Evolutionary conservation across 2,797 vertebrate species (phyloP).

Genomic region (Semotilus atromaculatus): DNA sequence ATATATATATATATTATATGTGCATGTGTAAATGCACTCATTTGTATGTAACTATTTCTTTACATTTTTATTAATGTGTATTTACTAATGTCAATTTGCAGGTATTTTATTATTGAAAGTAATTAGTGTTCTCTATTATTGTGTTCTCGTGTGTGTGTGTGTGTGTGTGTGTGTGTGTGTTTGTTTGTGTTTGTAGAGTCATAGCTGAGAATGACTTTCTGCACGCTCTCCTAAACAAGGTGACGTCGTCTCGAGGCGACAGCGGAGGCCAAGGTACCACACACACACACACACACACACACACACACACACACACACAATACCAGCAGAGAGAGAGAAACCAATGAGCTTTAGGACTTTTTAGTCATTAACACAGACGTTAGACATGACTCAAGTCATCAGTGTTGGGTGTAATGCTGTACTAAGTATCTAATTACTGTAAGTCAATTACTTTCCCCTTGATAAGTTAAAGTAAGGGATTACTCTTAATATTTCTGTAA

Average conservation of each 20-base stretch:
- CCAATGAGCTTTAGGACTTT: neutral
- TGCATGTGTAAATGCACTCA: neutral
- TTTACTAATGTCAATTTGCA: neutral
- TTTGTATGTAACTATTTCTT: neutral
- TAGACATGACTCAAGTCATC: no score
- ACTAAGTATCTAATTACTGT: no score
- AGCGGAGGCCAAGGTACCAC: conserved; percentile 93
- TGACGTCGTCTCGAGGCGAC: conserved; percentile 89
- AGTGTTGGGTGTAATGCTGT: no score
- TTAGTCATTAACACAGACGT: no score
- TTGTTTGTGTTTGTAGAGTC: conserved; percentile 79
- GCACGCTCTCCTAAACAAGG: conserved; percentile 90
- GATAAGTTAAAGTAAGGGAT: no score
- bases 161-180: conserved; percentile 37
- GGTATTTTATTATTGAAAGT: neutral
- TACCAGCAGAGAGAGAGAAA: no score
- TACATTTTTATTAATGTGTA: neutral
- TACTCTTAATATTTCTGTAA: no score
- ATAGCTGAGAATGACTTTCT: conserved; percentile 93
- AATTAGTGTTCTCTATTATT: neutral
- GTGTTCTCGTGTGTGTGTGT: neutral
- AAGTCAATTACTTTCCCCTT: no score
- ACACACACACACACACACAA: no score
- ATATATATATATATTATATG: neutral
- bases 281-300: no score